These are phyloP conservation scores for Nothocercus julius DNA, from an alignment of 2,113 vertebrate genomes.

Conservation along the genomic window DNA sequence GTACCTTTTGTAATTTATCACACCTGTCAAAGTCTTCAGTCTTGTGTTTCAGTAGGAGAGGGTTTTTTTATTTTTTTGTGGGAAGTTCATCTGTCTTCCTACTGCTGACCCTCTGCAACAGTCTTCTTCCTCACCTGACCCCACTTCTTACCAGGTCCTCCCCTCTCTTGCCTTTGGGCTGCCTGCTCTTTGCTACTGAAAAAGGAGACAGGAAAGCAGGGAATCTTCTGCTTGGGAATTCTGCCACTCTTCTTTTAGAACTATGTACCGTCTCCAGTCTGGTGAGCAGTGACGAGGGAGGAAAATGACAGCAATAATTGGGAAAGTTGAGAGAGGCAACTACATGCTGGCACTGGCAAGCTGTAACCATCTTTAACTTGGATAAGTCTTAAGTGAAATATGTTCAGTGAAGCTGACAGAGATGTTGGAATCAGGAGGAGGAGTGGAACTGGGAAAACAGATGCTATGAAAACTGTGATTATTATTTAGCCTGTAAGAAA, in stretches of 20 bases:
- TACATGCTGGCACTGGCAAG: background rate
- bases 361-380: background rate
- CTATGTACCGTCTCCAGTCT: background rate
- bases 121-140: background rate
- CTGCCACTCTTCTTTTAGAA: background rate
- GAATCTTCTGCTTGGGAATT: background rate
- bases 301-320: background rate
- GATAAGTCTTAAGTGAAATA: background rate
- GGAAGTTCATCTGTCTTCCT: background rate
- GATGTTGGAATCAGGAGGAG: background rate
- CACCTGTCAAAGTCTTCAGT: background rate
- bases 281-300: background rate
- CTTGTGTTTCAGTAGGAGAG: background rate
- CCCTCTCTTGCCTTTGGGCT: background rate
- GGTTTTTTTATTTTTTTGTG: background rate
- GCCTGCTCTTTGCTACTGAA: background rate
- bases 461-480: background rate
- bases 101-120: background rate
- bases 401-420: conserved; percentile 12
- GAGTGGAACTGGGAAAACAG: background rate
- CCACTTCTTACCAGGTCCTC: background rate
- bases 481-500: background rate
- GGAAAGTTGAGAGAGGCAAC: background rate
- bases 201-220: background rate
- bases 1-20: background rate